phyloP scores from a whole-genome alignment of 2,888 invertebrate genomes.

The Pristionchus maxplancki region DNA sequence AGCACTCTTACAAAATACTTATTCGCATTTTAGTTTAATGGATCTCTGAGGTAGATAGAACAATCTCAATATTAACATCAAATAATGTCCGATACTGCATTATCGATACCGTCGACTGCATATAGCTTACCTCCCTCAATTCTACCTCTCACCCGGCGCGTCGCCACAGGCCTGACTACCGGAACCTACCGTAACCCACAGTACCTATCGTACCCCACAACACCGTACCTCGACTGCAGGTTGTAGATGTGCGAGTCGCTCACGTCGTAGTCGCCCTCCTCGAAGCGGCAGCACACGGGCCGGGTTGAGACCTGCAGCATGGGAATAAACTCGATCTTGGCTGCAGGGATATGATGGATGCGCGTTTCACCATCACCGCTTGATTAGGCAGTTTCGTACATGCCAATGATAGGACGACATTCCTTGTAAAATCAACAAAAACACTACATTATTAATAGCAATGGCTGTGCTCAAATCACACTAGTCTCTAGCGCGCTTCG shows the following conservation, averaged over 20 bases:
- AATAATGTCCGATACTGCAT: too few species aligned
- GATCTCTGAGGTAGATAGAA: too few species aligned
- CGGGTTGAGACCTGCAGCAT: constrained; percentile 27
- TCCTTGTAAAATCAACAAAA: too few species aligned
- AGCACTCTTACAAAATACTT: not conserved
- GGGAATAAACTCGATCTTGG: not conserved
- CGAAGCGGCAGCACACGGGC: constrained; percentile 11
- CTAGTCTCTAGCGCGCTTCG: too few species aligned
- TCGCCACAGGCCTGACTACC: not conserved
- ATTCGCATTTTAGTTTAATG: not conserved
- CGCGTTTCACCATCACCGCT: not conserved
- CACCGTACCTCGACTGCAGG: not conserved
- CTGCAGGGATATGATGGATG: too few species aligned
- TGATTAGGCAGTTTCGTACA: not conserved
- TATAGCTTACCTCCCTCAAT: too few species aligned
- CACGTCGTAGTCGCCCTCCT: constrained; percentile 29
- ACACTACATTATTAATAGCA: too few species aligned
- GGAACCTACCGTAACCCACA: not conserved
- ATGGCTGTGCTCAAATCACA: too few species aligned
- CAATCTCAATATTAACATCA: too few species aligned
- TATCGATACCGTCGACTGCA: too few species aligned
- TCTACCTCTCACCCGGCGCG: not conserved
- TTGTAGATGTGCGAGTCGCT: constrained; percentile 45
- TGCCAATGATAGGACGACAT: too few species aligned
- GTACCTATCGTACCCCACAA: not conserved